Percentiles rank a stretch among this genome's conserved stretches.
Evolutionary conservation across 2,888 invertebrate genomes (phyloP).

Genomic region (Lithophane socia): DNA sequence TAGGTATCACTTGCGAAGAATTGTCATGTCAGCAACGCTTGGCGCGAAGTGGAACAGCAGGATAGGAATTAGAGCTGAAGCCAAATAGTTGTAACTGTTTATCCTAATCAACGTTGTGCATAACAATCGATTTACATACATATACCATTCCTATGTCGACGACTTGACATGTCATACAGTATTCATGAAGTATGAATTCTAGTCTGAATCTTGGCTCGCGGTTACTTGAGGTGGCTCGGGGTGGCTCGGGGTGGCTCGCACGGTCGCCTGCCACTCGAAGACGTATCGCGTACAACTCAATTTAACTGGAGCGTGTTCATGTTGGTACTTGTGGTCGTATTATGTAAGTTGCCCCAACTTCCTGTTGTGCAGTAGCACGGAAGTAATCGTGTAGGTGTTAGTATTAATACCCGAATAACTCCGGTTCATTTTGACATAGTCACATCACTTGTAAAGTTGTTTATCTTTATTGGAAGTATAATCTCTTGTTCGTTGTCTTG

Average conservation of each 20-base stretch:
- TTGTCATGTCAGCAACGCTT: background rate
- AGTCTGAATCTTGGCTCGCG: constrained; percentile 21
- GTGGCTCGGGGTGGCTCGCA: constrained; percentile 3
- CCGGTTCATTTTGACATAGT: constrained; percentile 20
- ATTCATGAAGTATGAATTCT: constrained; percentile 37
- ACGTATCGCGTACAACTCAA: constrained; percentile 29
- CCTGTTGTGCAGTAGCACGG: constrained; percentile 14
- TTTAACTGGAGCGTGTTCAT: constrained; percentile 46
- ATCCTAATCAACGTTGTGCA: constrained; percentile 26
- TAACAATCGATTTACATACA: constrained; percentile 23
- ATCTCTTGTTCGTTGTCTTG: background rate
- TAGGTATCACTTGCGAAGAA: background rate
- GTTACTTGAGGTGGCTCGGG: constrained; percentile 1
- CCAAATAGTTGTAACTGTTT: constrained; percentile 14
- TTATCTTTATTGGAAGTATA: constrained; percentile 13
- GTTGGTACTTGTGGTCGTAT: constrained; percentile 33
- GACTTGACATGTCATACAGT: constrained; percentile 27
- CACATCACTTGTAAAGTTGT: constrained; percentile 5
- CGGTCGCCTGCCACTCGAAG: constrained; percentile 15
- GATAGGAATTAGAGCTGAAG: background rate
- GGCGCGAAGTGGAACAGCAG: background rate
- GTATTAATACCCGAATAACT: constrained; percentile 48
- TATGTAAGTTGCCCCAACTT: constrained; percentile 47
- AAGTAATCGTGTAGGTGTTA: constrained; percentile 37
- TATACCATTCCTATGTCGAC: constrained; percentile 17